Base-by-base conservation (phyloP, 1,140 invertebrate genomes). In the Aporrectodea caliginosa region DNA sequence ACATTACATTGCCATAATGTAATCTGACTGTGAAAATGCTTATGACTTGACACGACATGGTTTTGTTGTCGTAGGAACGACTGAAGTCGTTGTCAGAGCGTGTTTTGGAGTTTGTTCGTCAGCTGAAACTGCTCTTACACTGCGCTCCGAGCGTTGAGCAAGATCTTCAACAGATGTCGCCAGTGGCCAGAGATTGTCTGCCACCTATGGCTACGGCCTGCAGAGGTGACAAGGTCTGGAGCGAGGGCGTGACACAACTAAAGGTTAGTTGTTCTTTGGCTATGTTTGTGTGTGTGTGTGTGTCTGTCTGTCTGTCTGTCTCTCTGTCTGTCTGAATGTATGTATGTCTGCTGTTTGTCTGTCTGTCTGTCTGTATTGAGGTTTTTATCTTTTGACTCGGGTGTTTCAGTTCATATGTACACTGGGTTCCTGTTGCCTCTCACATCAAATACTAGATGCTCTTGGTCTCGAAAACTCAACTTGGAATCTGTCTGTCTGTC, bases 61-160 rank as follows among this genome's bases (percentile, higher is more conserved):
- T 58, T 58, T 58, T 58, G 43, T 6, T 58, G 22, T 58, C 22
- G 43, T 31, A 75, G 73, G 6, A 2, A 12, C 6, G 6, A 6
- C 34, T 78, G 30, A 78, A 78, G 68, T 31, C 69, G 33, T 6
- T 72, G 22, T 31, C 29, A 70, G 77, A 78, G 12, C 33, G 35
- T 34, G 70, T 69, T 16, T 6, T 71, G 27, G 77, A 78, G 27
- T 71, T 58, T 72, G 31, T 78, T 0, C 30, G 32, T n/a, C 75
- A 78, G 33, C 30, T 73, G 33, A 22, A 29, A 58, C 75, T 78
- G 70, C 69, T 80, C 34, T 69, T 80, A 31, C 69, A 80, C 31
- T 73, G 75, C 58, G 58, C 16, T 14, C 43, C 68, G 32, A 16
- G 30, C 75, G 30, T 58, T 69, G 27, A 58, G 43, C 43, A 58